Conservation (phyloP, 1,140 invertebrate species). For the Charaxes varanes region DNA sequence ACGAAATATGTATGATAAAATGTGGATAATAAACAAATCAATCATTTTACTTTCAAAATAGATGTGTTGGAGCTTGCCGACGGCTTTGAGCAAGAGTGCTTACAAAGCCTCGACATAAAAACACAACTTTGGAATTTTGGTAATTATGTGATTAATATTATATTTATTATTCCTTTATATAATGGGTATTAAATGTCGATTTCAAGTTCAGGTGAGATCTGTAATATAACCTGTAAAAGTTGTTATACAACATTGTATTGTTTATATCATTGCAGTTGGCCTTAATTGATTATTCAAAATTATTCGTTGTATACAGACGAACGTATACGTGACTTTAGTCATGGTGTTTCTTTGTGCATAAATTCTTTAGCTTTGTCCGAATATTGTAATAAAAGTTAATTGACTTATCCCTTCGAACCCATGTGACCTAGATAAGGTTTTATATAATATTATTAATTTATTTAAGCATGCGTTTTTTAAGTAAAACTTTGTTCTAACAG, state of each 20-base stretch:
- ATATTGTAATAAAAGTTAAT: background rate
- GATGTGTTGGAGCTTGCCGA: conserved; percentile 11
- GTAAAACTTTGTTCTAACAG: conserved; percentile 20
- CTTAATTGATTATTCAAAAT: conserved; percentile 13
- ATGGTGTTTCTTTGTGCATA: conserved; percentile 1
- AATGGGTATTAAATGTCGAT: conserved; percentile 1
- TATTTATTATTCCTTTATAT: conserved; percentile 2
- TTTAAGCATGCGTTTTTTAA: background rate
- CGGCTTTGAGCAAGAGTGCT: conserved; percentile 13
- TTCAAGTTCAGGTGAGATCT: background rate
- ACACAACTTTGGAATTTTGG: conserved; percentile 25
- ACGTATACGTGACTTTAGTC: conserved; percentile 20
- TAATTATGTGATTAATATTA: conserved; percentile 21
- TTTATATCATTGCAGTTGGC: conserved; percentile 1
- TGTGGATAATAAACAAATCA: conserved; percentile 31
- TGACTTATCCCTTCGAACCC: background rate
- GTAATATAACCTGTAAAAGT: background rate
- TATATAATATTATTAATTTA: conserved; percentile 12
- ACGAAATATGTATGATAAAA: conserved; percentile 61
- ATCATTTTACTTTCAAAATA: conserved; percentile 31
- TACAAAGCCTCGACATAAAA: conserved; percentile 12
- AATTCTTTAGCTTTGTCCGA: background rate
- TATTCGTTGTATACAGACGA: background rate
- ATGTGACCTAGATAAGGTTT: conserved; percentile 7
- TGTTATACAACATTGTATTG: conserved; percentile 4